Evolutionary conservation across 2,888 invertebrate genomes (phyloP), one percentile per base, ranked within the genome.

Genomic region (Sarcophaga rosellei): DNA sequence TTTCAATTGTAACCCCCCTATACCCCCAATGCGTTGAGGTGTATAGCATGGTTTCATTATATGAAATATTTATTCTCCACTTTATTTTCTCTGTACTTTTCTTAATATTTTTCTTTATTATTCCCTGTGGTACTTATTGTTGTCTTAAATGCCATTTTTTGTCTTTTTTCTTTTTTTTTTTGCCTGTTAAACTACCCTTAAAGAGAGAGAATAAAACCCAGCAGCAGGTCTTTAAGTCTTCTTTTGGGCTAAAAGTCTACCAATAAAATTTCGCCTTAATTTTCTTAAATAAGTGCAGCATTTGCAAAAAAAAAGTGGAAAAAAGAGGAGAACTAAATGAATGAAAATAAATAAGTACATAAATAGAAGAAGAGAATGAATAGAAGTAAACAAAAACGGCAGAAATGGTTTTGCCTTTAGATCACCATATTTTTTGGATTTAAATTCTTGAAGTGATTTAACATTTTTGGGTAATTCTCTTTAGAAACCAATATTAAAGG

Each of bases 201-300:
- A 69, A 20, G 35, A n/a, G 44, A 12, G n/a, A 1, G 35, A 8
- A 59, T 21, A 17, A 68, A 76, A 8, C 10, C 53, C 53, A 53
- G 53, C 65, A 76, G 65, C 15, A 17, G 20, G 57, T 75, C 75
- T 75, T 66, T 66, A 75, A 66, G 57, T 65, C 35, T 61, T 69
- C 57, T 23, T 57, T 23, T 35, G 8, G 69, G 23, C 53, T 53
- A 25, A 23, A 69, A 57, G n/a, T 69, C 17, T 53, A n/a, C 35
- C 53, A 23, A 69, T 25, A 57, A 69, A 69, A 69, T 47, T 25
- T 53, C 17, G 1, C 6, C 21, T 47, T 68, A 47, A 47, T 68
- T 68, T 47, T 25, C 25, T 68, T 47, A 63, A 53, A 53, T 53
- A 53, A 53, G 53, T 53, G 53, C 53, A 17, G 17, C 53, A 53